Evolutionary conservation across 2,113 vertebrate genomes (phyloP), one percentile per base, ranked within the genome.

Genomic region (Ellobius talpinus): DNA sequence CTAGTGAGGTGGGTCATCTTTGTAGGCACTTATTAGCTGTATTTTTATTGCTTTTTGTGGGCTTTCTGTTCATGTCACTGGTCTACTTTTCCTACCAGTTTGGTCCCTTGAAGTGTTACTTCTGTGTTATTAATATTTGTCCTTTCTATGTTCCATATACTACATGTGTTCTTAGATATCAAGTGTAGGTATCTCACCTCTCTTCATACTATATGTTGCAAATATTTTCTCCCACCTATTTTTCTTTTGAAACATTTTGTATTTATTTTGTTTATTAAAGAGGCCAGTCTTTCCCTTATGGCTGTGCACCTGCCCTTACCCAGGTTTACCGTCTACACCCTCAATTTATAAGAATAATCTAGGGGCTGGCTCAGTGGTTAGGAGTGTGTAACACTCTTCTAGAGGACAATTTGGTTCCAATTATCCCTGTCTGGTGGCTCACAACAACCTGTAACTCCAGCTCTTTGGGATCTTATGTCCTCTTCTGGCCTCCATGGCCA

Each of bases 191-290:
- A 36, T 55, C 11, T 26, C 19, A 33, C 24, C 1, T 55, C 39
- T 55, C 3, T 90, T 2, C 29, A 33, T 68, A n/a, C 26, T 24
- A 50, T 31, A 82, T 74, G 8, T 81, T 81, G 39, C 31, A 89
- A 52, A 11, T 82, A 17, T 47, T 81, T 93, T 81, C 14, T 70
- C 23, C 31, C 4, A n/a, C 5, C 39, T 21, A 73, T 52, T 47
- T 93, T 88, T 89, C 26, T 78, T 79, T 93, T 70, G 73, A 78
- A 70, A 50, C 39, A 81, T 82, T 77, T 77, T 63, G 31, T 31
- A 10, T 31, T 82, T 58, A 5, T 81, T 42, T 58, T 55, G 21
- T 85, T 73, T 42, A 42, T 63, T 12, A 89, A 33, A 73, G 72
- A 4, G 58, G 17, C 23, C 31, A 76, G 33, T 72, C 47, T 87